phyloP scores from a whole-genome alignment of 2,888 invertebrate species.

The Malacosoma neustria region DNA sequence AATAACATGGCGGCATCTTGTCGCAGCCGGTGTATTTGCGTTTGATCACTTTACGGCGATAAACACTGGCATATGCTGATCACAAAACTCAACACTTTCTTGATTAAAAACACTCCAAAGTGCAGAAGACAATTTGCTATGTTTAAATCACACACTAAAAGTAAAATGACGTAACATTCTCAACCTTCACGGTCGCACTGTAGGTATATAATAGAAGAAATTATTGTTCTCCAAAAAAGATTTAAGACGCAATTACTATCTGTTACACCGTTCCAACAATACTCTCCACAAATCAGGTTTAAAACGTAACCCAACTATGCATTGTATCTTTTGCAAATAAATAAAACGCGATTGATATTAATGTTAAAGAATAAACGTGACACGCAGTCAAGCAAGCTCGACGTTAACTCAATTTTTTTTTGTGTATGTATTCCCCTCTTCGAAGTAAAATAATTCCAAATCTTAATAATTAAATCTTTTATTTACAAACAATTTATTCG shows the following conservation, averaged over 20 bases:
- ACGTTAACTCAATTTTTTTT: constrained; percentile 33
- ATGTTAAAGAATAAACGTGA: constrained; percentile 66
- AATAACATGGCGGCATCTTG: constrained; percentile 73
- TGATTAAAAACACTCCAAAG: constrained; percentile 40
- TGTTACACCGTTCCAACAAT: constrained; percentile 26
- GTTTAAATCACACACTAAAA: constrained; percentile 61
- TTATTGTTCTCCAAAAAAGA: constrained; percentile 18
- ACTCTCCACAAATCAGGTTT: constrained; percentile 32
- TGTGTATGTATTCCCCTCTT: constrained; percentile 25
- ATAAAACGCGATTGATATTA: constrained; percentile 55
- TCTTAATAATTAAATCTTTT: too few species aligned
- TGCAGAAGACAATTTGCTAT: constrained; percentile 42
- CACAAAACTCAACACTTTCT: constrained; percentile 32
- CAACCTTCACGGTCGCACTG: constrained; percentile 74
- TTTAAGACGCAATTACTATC: constrained; percentile 18
- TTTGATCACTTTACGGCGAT: constrained; percentile 35
- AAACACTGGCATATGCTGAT: constrained; percentile 34
- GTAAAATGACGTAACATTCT: constrained; percentile 74
- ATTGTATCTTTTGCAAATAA: constrained; percentile 33
- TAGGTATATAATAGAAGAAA: constrained; percentile 47
- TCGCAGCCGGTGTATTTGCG: constrained; percentile 63
- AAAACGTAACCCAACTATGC: constrained; percentile 22
- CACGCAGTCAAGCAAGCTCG: constrained; percentile 70
- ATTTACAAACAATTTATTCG: too few species aligned
- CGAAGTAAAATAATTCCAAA: too few species aligned